phyloP scores from a whole-genome alignment of 2,888 invertebrate species.

The Conus canariensis region DNA sequence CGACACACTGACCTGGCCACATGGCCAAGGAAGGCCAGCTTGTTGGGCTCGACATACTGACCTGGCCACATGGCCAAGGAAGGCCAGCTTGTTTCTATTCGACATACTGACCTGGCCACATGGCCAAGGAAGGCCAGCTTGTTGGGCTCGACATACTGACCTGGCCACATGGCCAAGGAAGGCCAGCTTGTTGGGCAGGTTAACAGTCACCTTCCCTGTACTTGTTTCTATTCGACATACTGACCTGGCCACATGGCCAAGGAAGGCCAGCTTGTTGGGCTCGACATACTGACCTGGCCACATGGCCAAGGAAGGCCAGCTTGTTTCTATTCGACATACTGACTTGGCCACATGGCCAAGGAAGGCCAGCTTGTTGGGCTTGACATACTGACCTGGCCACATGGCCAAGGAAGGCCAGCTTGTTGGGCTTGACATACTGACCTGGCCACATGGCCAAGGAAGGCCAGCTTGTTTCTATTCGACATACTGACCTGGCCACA shows the following conservation, averaged over 20 bases:
- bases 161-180: slow-evolving; percentile 53
- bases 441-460: slow-evolving; percentile 55
- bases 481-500: slow-evolving; percentile 45
- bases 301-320: too few relatives aligned
- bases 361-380: slow-evolving; percentile 11
- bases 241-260: too few relatives aligned
- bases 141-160: slow-evolving; percentile 41
- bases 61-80: too few relatives aligned
- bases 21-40: too few relatives aligned
- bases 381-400: slow-evolving; percentile 45
- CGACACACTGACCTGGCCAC: too few relatives aligned
- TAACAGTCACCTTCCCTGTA: slow-evolving; percentile 48
- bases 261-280: too few relatives aligned
- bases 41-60: too few relatives aligned
- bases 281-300: too few relatives aligned
- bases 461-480: slow-evolving; percentile 35
- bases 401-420: slow-evolving; percentile 48
- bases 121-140: slow-evolving; percentile 13
- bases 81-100: too few relatives aligned
- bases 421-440: slow-evolving; percentile 6
- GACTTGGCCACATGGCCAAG: slow-evolving; percentile 48
- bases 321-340: too few relatives aligned
- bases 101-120: too few relatives aligned
- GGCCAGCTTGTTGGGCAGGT: too few relatives aligned
- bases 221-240: slow-evolving; percentile 6